phyloP scores from a whole-genome alignment of 2,797 vertebrate species.

The Microchirus variegatus region DNA sequence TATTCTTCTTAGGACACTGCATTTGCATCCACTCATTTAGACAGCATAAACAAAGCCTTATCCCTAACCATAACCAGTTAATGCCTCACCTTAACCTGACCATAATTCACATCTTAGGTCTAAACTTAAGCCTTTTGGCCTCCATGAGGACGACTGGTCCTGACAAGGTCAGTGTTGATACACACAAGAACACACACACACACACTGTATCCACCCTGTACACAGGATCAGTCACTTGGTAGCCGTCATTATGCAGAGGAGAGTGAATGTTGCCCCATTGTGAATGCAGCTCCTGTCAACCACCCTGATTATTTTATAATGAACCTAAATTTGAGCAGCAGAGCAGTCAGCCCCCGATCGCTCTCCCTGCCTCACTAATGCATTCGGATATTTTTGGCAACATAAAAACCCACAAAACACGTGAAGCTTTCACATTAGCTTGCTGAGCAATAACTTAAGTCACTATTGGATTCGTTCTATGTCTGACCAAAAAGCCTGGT shows the following conservation, averaged over 20 bases:
- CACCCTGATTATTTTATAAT: constrained; percentile 81
- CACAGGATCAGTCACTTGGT: constrained; percentile 61
- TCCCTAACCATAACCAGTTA: too few relatives aligned
- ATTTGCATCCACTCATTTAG: too few relatives aligned
- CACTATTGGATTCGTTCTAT: constrained; percentile 50
- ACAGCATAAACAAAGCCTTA: too few relatives aligned
- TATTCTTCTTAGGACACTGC: background rate
- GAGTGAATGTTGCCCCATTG: constrained; percentile 42
- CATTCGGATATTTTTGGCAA: constrained; percentile 75
- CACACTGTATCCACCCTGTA: constrained; percentile 18
- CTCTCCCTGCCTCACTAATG: constrained; percentile 65
- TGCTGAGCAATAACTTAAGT: constrained; percentile 62
- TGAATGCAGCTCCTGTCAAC: constrained; percentile 61
- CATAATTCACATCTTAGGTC: too few relatives aligned
- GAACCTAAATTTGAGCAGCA: constrained; percentile 73
- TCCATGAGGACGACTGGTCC: too few relatives aligned
- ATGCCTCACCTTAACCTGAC: too few relatives aligned
- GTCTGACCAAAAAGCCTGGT: constrained; percentile 30
- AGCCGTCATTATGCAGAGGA: constrained; percentile 47
- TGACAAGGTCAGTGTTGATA: constrained; percentile 7
- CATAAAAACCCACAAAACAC: constrained; percentile 64
- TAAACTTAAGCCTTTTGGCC: too few relatives aligned
- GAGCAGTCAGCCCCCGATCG: constrained; percentile 67
- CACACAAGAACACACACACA: constrained; percentile 6
- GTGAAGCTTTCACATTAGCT: constrained; percentile 64